Evolutionary conservation across 2,888 invertebrate genomes (phyloP).

Genomic region (Rhagonycha fulva): DNA sequence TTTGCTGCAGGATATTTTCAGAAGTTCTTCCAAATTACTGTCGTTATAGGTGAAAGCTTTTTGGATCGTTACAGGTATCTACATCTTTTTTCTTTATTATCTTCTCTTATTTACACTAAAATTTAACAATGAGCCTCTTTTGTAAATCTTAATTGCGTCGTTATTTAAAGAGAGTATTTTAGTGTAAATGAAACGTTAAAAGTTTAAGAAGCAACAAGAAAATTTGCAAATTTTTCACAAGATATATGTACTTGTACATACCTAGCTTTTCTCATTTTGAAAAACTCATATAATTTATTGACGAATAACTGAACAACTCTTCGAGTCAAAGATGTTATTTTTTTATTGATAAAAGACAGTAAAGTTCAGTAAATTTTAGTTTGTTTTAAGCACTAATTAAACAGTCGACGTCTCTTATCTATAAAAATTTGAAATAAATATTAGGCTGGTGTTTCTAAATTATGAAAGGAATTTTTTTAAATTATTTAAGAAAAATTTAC

Average conservation of each 20-base stretch:
- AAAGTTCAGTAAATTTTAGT: background rate
- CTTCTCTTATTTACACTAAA: background rate
- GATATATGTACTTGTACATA: too few relatives aligned
- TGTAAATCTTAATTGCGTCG: background rate
- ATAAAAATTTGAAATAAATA: background rate
- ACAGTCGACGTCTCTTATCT: background rate
- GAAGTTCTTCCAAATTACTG: background rate
- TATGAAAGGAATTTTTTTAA: too few relatives aligned
- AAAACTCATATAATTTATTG: background rate
- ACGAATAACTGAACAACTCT: background rate
- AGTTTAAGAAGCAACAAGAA: background rate
- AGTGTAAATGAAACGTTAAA: background rate
- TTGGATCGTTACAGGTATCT: background rate
- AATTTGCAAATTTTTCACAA: background rate
- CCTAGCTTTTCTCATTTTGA: too few relatives aligned
- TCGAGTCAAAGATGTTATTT: background rate
- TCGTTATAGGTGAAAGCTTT: background rate
- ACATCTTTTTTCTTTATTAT: background rate
- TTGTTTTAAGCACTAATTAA: background rate
- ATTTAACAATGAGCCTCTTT: background rate
- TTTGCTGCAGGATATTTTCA: slow-evolving; percentile 10
- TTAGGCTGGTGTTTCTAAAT: background rate
- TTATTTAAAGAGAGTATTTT: background rate
- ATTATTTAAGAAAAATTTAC: too few relatives aligned
- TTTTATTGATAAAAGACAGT: too few relatives aligned